Conservation (phyloP, 1,140 invertebrate genomes). For the Neodiprion fabricii region DNA sequence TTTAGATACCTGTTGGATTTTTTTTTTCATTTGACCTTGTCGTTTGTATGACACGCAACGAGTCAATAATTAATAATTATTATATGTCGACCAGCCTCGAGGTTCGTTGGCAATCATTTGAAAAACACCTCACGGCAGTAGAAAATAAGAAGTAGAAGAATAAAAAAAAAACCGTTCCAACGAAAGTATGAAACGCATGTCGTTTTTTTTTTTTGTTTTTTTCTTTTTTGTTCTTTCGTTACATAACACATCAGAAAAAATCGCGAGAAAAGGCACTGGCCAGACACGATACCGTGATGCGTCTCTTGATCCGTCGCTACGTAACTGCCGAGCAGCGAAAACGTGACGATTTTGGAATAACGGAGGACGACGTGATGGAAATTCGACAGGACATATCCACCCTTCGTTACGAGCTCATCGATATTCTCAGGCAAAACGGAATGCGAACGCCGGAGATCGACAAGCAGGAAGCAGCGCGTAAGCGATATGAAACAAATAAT, state of each 20-base stretch:
- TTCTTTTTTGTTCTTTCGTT: too few species aligned
- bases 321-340: constrained; percentile 84
- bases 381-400: constrained; percentile 93
- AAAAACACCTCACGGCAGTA: too few species aligned
- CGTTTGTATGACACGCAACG: too few species aligned
- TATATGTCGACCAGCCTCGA: too few species aligned
- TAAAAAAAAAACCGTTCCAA: too few species aligned
- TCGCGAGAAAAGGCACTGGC: constrained; percentile 71
- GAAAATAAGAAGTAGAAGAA: too few species aligned
- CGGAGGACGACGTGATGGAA: constrained; percentile 96
- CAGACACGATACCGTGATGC: constrained; percentile 79
- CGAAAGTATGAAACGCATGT: too few species aligned
- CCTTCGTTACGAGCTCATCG: constrained; percentile 84
- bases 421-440: constrained; percentile 83
- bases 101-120: too few species aligned
- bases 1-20: too few species aligned
- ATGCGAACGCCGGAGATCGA: constrained; percentile 79
- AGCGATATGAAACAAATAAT: constrained; percentile 27
- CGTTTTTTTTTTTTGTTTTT: too few species aligned
- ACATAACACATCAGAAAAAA: constrained; percentile 65
- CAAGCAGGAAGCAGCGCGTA: constrained; percentile 67
- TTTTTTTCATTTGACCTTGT: too few species aligned
- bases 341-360: constrained; percentile 84
- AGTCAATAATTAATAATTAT: too few species aligned
- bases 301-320: constrained; percentile 79